These are phyloP conservation scores for Protobothrops flavoviridis DNA, from an alignment of 2,113 vertebrate species.

Conservation along the genomic window DNA sequence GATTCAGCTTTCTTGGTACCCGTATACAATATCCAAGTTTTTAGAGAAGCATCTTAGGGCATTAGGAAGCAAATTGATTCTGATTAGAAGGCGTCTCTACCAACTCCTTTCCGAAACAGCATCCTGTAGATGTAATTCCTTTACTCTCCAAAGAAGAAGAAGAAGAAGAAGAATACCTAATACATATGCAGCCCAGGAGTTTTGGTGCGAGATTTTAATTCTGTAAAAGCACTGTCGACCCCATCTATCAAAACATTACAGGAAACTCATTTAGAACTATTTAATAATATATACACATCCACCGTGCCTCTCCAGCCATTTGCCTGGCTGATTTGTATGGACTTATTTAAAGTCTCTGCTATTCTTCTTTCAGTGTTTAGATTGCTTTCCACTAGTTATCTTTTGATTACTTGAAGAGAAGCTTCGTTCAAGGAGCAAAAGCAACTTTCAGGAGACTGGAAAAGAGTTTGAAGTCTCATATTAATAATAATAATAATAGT, in stretches of 20 bases:
- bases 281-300: conserved; percentile 67
- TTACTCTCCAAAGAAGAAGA: not conserved
- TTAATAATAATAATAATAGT: not conserved
- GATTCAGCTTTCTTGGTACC: not conserved
- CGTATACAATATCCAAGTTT: not conserved
- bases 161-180: not conserved
- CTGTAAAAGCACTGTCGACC: conserved; percentile 1
- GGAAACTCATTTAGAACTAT: conserved; percentile 65
- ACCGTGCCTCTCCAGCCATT: conserved; percentile 40
- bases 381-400: not conserved
- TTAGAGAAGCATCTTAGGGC: not conserved
- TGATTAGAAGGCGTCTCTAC: not conserved
- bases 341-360: conserved; percentile 40
- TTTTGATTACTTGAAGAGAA: conserved; percentile 24
- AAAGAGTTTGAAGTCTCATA: not conserved
- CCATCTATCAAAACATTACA: conserved; percentile 26
- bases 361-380: conserved; percentile 45
- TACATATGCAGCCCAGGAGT: not conserved
- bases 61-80: not conserved
- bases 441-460: not conserved
- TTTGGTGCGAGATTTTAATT: not conserved
- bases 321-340: conserved; percentile 59
- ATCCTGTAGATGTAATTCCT: not conserved
- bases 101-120: not conserved
- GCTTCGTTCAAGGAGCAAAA: not conserved